These are phyloP conservation scores for Aphelocoma californica DNA, from an alignment of 2,797 vertebrate genomes.

Conservation along the genomic window DNA sequence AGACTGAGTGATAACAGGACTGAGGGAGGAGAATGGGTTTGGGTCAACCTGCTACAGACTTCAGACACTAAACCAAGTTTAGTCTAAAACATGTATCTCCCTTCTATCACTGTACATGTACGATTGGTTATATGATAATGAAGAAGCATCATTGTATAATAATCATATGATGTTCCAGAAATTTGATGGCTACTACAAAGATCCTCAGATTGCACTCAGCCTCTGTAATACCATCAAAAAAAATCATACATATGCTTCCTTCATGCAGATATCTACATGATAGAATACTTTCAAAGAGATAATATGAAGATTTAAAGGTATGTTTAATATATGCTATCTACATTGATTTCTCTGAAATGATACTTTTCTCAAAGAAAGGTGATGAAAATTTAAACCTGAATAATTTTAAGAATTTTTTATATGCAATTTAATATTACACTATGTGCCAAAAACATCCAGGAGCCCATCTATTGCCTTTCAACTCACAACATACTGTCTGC, in stretches of 20 bases:
- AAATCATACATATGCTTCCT: not conserved
- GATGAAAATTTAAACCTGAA: not conserved
- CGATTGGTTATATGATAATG: not conserved
- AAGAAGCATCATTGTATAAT: not conserved
- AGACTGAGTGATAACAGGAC: not conserved
- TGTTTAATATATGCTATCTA: not conserved
- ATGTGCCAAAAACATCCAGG: not conserved
- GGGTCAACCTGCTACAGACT: not conserved
- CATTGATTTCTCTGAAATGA: not conserved
- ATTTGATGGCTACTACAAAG: not conserved
- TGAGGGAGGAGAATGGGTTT: not conserved
- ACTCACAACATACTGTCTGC: not conserved
- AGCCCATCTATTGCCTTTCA: not conserved
- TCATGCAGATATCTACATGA: not conserved
- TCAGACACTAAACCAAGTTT: not conserved
- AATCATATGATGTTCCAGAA: not conserved
- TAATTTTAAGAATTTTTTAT: not conserved
- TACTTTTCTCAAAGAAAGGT: not conserved
- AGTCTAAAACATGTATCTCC: not conserved
- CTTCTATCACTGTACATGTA: not conserved
- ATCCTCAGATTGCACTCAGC: not conserved
- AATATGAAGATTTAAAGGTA: not conserved
- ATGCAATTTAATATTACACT: not conserved
- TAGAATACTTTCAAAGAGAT: not conserved
- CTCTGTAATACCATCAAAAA: not conserved